Percentiles rank a stretch among this genome's conserved stretches.
Conservation (phyloP, 1,140 invertebrate genomes). For the Magallana angulata region DNA sequence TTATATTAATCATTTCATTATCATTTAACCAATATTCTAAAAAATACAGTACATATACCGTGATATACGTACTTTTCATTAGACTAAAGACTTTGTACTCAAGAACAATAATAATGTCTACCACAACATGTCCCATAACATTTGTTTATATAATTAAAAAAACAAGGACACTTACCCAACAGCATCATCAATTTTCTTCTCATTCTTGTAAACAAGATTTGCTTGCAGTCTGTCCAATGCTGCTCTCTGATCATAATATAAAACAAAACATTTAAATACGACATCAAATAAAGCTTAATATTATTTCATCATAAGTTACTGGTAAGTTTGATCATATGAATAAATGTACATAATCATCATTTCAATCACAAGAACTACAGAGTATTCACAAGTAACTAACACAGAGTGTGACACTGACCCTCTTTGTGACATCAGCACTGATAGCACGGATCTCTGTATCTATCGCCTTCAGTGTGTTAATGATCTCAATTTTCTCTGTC, state of each 20-base stretch:
- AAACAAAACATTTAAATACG: no score
- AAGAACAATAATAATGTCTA: no score
- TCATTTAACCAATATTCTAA: background rate
- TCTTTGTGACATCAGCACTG: slow-evolving; percentile 72
- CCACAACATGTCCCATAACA: no score
- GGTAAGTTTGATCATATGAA: no score
- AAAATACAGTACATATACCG: background rate
- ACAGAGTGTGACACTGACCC: slow-evolving; percentile 60
- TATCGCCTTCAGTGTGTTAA: slow-evolving; percentile 71
- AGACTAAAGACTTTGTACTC: background rate
- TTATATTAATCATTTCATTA: no score
- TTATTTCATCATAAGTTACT: no score
- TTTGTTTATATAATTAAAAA: background rate
- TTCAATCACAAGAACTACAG: background rate
- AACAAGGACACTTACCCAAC: slow-evolving; percentile 64
- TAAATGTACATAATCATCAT: no score
- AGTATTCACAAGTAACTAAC: no score
- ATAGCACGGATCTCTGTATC: slow-evolving; percentile 69
- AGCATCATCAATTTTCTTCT: slow-evolving; percentile 74
- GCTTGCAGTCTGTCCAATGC: slow-evolving; percentile 58
- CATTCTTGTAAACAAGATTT: slow-evolving; percentile 72
- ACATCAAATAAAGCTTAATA: no score
- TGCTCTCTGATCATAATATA: slow-evolving; percentile 35
- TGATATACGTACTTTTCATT: background rate
- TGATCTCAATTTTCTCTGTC: slow-evolving; percentile 67